Conservation (phyloP, 2,797 vertebrate genomes). For the Gymnothorax reevesii region DNA sequence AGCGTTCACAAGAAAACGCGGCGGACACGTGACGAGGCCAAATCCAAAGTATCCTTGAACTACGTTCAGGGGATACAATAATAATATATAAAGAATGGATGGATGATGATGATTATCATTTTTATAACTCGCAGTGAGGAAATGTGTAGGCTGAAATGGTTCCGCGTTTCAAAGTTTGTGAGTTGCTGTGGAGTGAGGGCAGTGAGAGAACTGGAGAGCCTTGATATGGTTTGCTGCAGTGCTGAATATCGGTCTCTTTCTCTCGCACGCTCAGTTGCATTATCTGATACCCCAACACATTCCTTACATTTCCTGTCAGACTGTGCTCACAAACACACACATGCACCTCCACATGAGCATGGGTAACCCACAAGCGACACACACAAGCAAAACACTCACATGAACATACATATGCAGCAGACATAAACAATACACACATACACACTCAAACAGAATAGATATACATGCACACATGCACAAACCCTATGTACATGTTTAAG, state of each 20-base stretch:
- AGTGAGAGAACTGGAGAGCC: neutral
- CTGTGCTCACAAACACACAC: neutral
- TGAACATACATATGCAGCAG: neutral
- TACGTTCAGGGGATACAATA: no score
- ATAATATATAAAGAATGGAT: neutral
- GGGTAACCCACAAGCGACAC: slow-evolving; percentile 33
- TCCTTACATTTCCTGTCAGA: slow-evolving; percentile 1
- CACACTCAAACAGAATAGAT: slow-evolving; percentile 45
- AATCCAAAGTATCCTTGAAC: no score
- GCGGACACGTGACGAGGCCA: no score
- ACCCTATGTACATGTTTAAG: no score
- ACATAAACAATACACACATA: neutral
- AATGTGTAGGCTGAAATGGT: neutral
- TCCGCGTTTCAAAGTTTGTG: neutral
- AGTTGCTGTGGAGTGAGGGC: neutral
- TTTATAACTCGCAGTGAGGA: neutral
- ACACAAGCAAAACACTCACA: slow-evolving; percentile 6
- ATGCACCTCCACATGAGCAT: slow-evolving; percentile 45
- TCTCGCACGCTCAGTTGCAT: no score
- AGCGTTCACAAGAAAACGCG: no score
- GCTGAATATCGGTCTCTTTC: neutral
- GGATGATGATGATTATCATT: neutral
- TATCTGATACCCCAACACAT: slow-evolving; percentile 51
- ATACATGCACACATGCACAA: slow-evolving; percentile 53
- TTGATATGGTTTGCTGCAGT: neutral